phyloP scores from a whole-genome alignment of 1,140 invertebrate species.

The Musca domestica region DNA sequence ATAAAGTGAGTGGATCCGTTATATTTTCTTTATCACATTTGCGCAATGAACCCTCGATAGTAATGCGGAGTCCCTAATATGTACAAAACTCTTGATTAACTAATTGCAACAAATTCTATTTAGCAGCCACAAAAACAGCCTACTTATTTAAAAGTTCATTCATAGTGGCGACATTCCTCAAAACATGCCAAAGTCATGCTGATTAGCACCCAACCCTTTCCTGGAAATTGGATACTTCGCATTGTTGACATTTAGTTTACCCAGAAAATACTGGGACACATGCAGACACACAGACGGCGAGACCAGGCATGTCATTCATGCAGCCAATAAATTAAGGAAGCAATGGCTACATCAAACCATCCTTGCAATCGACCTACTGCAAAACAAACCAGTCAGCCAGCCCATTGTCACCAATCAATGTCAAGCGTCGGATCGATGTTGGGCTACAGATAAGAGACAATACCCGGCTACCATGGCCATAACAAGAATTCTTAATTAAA shows the following conservation, averaged over 20 bases:
- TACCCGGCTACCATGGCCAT: slow-evolving; percentile 33
- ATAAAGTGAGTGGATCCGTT: too few species aligned
- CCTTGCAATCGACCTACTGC: too few species aligned
- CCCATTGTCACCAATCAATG: slow-evolving; percentile 41
- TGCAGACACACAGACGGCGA: neutral
- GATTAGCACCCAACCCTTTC: slow-evolving; percentile 6
- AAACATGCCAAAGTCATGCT: slow-evolving; percentile 28
- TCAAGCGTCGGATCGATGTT: slow-evolving; percentile 16
- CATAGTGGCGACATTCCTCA: neutral
- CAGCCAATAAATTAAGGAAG: neutral
- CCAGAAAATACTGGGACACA: slow-evolving; percentile 1
- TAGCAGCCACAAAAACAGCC: slow-evolving; percentile 32
- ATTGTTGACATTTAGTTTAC: neutral
- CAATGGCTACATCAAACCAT: too few species aligned
- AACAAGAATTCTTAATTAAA: slow-evolving; percentile 55
- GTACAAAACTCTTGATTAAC: slow-evolving; percentile 31
- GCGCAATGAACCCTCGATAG: too few species aligned
- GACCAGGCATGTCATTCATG: neutral
- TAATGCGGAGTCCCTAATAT: too few species aligned
- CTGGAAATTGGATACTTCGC: slow-evolving; percentile 18
- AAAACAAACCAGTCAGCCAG: slow-evolving; percentile 19
- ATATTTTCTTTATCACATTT: too few species aligned
- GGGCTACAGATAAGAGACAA: slow-evolving; percentile 18
- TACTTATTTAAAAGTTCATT: too few species aligned
- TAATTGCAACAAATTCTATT: slow-evolving; percentile 53